phyloP scores from a whole-genome alignment of 2,113 vertebrate species.

The Pimephales promelas region DNA sequence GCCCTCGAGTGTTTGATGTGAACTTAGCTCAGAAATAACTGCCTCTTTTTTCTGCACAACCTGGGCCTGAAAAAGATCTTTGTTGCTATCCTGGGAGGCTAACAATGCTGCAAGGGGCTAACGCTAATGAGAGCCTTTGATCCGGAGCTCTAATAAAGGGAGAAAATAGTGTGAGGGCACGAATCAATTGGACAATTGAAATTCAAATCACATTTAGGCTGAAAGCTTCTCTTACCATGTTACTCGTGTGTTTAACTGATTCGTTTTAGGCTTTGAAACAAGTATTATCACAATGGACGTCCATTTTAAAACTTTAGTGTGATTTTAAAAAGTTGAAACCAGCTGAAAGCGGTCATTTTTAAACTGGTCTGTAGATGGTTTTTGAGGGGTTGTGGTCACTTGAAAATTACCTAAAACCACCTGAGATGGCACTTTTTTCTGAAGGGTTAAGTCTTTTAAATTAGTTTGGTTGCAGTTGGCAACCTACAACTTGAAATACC shows the following conservation, averaged over 20 bases:
- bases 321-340: background rate
- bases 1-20: constrained; percentile 45
- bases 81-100: constrained; percentile 40
- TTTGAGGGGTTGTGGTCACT: background rate
- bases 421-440: background rate
- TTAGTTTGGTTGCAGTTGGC: background rate
- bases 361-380: background rate
- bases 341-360: background rate
- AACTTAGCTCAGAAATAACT: constrained; percentile 42
- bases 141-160: constrained; percentile 37
- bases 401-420: too few species aligned
- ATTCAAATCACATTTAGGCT: constrained; percentile 26
- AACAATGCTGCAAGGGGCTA: constrained; percentile 38
- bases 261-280: background rate
- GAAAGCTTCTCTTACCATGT: background rate
- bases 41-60: constrained; percentile 9
- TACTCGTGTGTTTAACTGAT: background rate
- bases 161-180: constrained; percentile 24
- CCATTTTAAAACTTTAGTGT: background rate
- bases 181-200: constrained; percentile 26
- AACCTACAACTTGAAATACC: background rate
- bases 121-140: constrained; percentile 44
- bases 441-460: background rate
- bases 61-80: constrained; percentile 25
- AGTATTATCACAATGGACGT: background rate